Evolutionary conservation across 2,113 vertebrate species (phyloP), one percentile per base, ranked within the genome.

Genomic region (Falcunculus frontatus): DNA sequence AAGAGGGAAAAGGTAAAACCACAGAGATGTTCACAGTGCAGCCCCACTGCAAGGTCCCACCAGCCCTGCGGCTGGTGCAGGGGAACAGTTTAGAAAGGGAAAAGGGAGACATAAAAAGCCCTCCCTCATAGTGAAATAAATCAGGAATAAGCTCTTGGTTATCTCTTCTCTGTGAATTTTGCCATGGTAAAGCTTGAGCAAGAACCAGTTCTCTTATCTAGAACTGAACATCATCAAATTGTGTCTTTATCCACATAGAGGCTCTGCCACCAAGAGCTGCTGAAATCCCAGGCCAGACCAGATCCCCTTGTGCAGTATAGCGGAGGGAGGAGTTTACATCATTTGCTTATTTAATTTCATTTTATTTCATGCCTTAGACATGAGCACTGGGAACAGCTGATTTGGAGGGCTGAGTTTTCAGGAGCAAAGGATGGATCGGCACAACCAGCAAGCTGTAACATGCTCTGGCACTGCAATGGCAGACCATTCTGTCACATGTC

Each of bases 1-100:
- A 16, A 75, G 26, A 65, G 23, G 50, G 30, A 74, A 86, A 92
- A 89, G 29, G 29, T 32, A 59, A 84, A 87, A 69, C 29, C 35
- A 37, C 42, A 63, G 59, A 79, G 12, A 50, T 17, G 13, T 50
- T 74, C 42, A 42, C 26, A 27, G 33, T 13, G 4, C 62, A 72
- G 32, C 10, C 32, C 23, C 21, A 22, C 16, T 30, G 27, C 77
- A 35, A 84, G 11, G 39, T 55, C 16, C 16, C 64, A 56, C 3
- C 52, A 72, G 30, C 10, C 12, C 59, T 35, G n/a, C 0, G 0
- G 13, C 17, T 70, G 26, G 29, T 60, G 16, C 21, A 62, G 55
- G 5, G 21, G 6, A 62, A 15, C 12, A 59, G 9, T 55, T 88
- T 20, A 33, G 9, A 50, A 73, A 77, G 9, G 10, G 11, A 42